phyloP scores from a whole-genome alignment of 2,113 vertebrate species.

The Salvelinus sp. region DNA sequence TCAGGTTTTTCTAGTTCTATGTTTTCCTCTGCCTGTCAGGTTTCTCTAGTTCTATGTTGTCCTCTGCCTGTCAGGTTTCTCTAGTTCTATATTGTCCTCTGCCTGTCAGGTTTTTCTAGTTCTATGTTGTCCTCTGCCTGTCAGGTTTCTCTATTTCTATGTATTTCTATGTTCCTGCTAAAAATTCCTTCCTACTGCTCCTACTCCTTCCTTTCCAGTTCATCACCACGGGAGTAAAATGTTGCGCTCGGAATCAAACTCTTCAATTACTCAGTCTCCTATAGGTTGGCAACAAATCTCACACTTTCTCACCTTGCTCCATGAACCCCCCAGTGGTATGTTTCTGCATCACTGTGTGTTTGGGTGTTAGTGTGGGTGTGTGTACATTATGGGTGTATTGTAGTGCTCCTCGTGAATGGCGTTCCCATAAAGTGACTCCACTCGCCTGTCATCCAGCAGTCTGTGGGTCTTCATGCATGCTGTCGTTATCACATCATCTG shows the following conservation, averaged over 20 bases:
- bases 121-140: conserved; percentile 66
- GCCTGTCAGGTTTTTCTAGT: conserved; percentile 74
- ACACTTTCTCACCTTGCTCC: conserved; percentile 86
- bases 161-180: conserved; percentile 55
- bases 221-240: conserved; percentile 99
- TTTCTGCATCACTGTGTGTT: conserved; percentile 68
- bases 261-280: conserved; percentile 99
- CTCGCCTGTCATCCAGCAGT: conserved; percentile 48
- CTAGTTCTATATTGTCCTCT: conserved; percentile 20
- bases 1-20: conserved; percentile 74
- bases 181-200: conserved; percentile 61
- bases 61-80: too few species aligned
- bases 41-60: too few species aligned
- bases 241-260: conserved; percentile 99
- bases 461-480: conserved; percentile 65
- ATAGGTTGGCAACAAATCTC: conserved; percentile 98
- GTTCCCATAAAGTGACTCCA: conserved; percentile 70
- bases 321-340: conserved; percentile 80
- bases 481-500: conserved; percentile 43
- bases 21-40: conserved; percentile 41
- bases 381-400: conserved; percentile 14
- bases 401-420: conserved; percentile 65
- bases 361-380: conserved; percentile 41
- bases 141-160: conserved; percentile 75
- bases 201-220: conserved; percentile 93